Base-by-base conservation (phyloP, 2,797 vertebrate genomes). In the Bovichtus variegatus region DNA sequence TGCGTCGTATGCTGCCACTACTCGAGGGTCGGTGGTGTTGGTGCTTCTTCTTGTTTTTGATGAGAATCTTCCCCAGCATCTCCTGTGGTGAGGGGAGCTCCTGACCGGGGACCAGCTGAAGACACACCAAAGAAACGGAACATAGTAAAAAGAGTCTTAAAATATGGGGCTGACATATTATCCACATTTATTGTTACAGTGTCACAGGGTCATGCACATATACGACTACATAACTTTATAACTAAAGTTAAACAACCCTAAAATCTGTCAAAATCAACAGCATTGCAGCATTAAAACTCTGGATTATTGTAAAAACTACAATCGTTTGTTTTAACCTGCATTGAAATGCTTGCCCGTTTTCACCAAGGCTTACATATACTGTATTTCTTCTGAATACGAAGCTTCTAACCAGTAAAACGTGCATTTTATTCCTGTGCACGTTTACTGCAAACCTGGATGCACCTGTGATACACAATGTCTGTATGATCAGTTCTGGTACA, bases 1-100 rank as follows among this genome's bases (percentile, higher is more conserved):
- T 93, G 67, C 95, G 95, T 1, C 92, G 88, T 11, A 95, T 90
- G 87, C 94, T 95, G 43, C 91, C 92, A 2, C 89, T 82, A 6
- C 88, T 92, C 4, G 92, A 82, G 0, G 89, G 86, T 18, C 90
- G 67, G 64, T 93, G 87, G 36, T 94, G 89, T 31, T 91, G 89
- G 46, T 94, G 94, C 77, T 95, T 94, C 81, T 95, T 95, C 80
- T 95, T 98, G 89, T 98, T 98, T 89, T 98, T 98, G 67, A 98
- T 95, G 25, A 98, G 94, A 82, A 98, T 97, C 78, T 96, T 97
- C n/a, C 97, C 96, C 88, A 96, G 19, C 80, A 98, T 72, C 49
- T 98, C 97, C 85, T 97, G 96, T 0, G 97, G 97, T 5, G 94
- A 93, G 18, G 97, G 97, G 21, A 98, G 92, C 7, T 77, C 46